These are phyloP conservation scores for Ennomos fuscantarius DNA, from an alignment of 2,888 invertebrate genomes.

Conservation along the genomic window DNA sequence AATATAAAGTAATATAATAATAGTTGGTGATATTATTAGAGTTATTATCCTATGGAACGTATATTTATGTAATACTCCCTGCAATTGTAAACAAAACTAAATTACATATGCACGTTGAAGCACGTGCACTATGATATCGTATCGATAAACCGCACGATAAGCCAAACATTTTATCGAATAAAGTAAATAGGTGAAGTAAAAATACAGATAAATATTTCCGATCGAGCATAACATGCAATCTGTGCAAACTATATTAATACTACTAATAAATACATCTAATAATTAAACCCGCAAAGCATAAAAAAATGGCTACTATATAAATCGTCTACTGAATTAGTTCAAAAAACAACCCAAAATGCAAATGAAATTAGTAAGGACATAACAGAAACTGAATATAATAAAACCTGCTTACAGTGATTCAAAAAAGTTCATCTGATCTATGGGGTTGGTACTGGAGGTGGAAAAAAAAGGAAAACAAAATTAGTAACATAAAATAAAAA, in stretches of 20 bases:
- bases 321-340: slow-evolving; percentile 44
- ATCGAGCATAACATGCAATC: neutral
- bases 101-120: slow-evolving; percentile 3
- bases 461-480: slow-evolving; percentile 63
- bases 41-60: too few species aligned
- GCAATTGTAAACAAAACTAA: neutral
- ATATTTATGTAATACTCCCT: too few species aligned
- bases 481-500: slow-evolving; percentile 62
- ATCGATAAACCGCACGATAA: slow-evolving; percentile 20
- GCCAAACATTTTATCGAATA: slow-evolving; percentile 3
- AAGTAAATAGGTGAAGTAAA: slow-evolving; percentile 7
- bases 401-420: slow-evolving; percentile 81
- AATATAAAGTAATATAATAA: too few species aligned
- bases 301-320: slow-evolving; percentile 15
- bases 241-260: neutral
- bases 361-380: slow-evolving; percentile 49
- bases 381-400: slow-evolving; percentile 49
- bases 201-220: neutral
- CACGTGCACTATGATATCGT: slow-evolving; percentile 16
- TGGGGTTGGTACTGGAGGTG: slow-evolving; percentile 81
- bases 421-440: slow-evolving; percentile 85
- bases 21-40: too few species aligned
- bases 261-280: neutral
- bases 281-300: too few species aligned
- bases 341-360: slow-evolving; percentile 38